Percentiles rank a stretch among this genome's conserved stretches.
Evolutionary conservation across 2,113 vertebrate genomes (phyloP).

Genomic region (Catharus minimus): DNA sequence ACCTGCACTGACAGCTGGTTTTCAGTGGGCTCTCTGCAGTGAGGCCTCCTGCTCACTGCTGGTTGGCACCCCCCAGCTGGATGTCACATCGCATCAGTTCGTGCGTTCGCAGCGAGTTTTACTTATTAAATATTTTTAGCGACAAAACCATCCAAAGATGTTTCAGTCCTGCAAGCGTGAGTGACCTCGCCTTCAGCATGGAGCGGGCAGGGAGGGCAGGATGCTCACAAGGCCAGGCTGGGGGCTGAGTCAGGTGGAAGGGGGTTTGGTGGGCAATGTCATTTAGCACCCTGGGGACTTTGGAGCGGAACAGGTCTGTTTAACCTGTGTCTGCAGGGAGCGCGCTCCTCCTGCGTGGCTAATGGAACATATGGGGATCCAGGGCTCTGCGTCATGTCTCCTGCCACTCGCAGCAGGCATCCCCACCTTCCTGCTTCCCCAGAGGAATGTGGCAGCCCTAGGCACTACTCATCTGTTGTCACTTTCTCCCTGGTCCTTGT

Average conservation of each 20-base stretch:
- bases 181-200: neutral
- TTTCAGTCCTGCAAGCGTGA: neutral
- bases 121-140: neutral
- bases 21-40: neutral
- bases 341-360: rapidly evolving
- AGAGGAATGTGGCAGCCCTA: conserved; percentile 21
- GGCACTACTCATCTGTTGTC: conserved; percentile 4
- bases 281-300: rapidly evolving
- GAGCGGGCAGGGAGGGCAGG: neutral
- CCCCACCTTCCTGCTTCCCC: neutral
- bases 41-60: neutral
- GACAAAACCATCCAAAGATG: neutral
- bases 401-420: conserved; percentile 13
- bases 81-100: conserved; percentile 32
- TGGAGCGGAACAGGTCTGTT: rapidly evolving
- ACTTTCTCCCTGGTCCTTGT: neutral
- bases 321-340: neutral
- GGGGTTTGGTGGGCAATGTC: neutral
- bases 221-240: rapidly evolving
- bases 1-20: conserved; percentile 32
- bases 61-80: conserved; percentile 37
- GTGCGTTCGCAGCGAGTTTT: rapidly evolving
- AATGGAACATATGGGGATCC: conserved; percentile 3
- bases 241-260: neutral
- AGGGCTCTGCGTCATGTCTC: neutral